These are phyloP conservation scores for Neostethus bicornis DNA, from an alignment of 2,797 vertebrate genomes.

Conservation along the genomic window DNA sequence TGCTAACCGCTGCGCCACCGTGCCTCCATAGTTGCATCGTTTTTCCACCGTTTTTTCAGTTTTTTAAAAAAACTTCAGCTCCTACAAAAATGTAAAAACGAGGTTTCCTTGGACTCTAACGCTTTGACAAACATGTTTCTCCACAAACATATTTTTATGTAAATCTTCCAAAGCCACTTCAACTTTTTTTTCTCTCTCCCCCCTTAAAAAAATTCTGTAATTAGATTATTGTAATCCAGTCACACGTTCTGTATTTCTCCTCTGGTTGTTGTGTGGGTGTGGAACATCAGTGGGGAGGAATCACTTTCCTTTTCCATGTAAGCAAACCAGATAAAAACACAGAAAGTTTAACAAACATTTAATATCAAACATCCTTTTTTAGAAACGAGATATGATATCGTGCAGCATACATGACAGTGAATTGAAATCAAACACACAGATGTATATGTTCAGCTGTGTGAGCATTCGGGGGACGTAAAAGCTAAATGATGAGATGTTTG, in stretches of 20 bases:
- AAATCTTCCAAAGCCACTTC: constrained; percentile 34
- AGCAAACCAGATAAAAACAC: constrained; percentile 12
- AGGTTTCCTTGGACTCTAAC: not conserved
- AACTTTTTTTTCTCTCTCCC: constrained; percentile 37
- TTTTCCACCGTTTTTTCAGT: too few species aligned
- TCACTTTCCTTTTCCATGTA: constrained; percentile 34
- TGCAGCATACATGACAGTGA: too few species aligned
- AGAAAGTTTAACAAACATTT: constrained; percentile 9
- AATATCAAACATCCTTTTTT: too few species aligned
- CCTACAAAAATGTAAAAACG: too few species aligned
- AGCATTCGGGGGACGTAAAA: too few species aligned
- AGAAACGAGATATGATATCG: too few species aligned
- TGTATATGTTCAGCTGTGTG: too few species aligned
- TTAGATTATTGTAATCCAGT: constrained; percentile 74
- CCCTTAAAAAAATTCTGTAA: constrained; percentile 55
- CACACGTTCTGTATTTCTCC: constrained; percentile 63
- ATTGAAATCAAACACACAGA: too few species aligned
- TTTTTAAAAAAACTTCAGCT: too few species aligned
- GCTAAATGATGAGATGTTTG: too few species aligned
- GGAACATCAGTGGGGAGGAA: constrained; percentile 34
- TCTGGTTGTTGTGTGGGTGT: constrained; percentile 57
- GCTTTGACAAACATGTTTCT: not conserved
- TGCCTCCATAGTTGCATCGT: too few species aligned
- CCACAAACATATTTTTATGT: not conserved
- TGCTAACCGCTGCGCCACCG: too few species aligned